phyloP scores from a whole-genome alignment of 2,888 invertebrate species.

The Rhyacophila evoluta region DNA sequence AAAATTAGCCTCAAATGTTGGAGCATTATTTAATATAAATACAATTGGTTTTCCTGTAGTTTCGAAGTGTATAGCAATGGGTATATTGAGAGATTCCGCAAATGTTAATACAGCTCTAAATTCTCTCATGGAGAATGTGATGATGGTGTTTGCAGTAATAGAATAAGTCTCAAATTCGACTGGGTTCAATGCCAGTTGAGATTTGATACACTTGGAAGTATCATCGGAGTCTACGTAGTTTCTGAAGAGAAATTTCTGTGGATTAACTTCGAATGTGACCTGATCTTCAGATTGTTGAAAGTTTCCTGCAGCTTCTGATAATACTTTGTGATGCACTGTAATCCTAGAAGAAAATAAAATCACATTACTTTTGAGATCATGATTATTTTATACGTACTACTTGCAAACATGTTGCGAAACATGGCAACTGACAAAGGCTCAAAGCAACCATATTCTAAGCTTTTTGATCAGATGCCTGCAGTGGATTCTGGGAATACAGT shows the following conservation, averaged over 20 bases:
- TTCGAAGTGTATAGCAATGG: constrained; percentile 80
- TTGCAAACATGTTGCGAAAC: too few relatives aligned
- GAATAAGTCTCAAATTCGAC: constrained; percentile 80
- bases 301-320: constrained; percentile 81
- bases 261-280: constrained; percentile 79
- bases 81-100: constrained; percentile 79
- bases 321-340: constrained; percentile 73
- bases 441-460: too few relatives aligned
- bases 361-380: too few relatives aligned
- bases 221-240: constrained; percentile 82
- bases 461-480: too few relatives aligned
- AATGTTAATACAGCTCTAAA: constrained; percentile 83
- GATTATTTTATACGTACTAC: too few relatives aligned
- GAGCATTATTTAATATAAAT: constrained; percentile 78
- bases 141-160: constrained; percentile 74
- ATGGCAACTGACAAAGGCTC: too few relatives aligned
- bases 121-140: constrained; percentile 90
- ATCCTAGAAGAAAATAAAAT: constrained; percentile 65
- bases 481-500: too few relatives aligned
- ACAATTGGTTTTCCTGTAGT: constrained; percentile 83
- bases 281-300: constrained; percentile 86
- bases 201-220: constrained; percentile 79
- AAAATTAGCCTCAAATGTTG: constrained; percentile 82
- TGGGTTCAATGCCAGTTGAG: constrained; percentile 80
- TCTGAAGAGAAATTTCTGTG: constrained; percentile 75